Conservation (phyloP, 2,113 vertebrate genomes). For the Orientallactaga bullata region DNA sequence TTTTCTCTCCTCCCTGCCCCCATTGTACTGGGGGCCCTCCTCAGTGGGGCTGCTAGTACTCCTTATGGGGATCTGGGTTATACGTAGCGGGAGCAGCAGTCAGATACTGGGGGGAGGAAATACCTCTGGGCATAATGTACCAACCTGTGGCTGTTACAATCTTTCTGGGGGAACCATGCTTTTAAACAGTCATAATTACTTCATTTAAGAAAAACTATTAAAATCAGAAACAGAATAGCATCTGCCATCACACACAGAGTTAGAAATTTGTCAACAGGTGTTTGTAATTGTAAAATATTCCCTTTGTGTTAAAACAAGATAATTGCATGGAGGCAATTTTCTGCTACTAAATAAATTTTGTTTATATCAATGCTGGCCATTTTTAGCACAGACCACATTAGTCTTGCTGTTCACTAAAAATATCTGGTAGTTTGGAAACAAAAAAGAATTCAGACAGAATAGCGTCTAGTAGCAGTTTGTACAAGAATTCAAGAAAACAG, state of each 20-base stretch:
- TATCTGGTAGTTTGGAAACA: conserved; percentile 52
- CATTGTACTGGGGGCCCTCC: no score
- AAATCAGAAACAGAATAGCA: conserved; percentile 35
- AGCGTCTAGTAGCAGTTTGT: neutral
- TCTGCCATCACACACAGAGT: conserved; percentile 36
- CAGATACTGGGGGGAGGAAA: no score
- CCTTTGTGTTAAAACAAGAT: conserved; percentile 68
- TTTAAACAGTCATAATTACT: conserved; percentile 68
- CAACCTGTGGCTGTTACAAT: no score
- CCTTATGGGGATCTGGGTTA: no score
- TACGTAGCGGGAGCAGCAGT: no score
- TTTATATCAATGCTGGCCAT: conserved; percentile 68
- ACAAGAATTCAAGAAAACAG: neutral
- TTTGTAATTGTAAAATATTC: conserved; percentile 61
- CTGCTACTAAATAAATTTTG: conserved; percentile 74
- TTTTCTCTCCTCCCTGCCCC: no score
- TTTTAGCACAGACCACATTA: conserved; percentile 66
- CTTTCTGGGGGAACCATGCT: neutral
- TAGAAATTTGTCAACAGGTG: conserved; percentile 69
- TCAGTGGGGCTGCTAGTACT: no score
- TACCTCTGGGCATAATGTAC: no score
- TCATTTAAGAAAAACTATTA: conserved; percentile 57
- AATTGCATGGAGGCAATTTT: conserved; percentile 73
- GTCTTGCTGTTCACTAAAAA: conserved; percentile 58
- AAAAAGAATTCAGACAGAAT: conserved; percentile 10